Conservation (phyloP, 2,113 vertebrate genomes). For the Etia nguti region DNA sequence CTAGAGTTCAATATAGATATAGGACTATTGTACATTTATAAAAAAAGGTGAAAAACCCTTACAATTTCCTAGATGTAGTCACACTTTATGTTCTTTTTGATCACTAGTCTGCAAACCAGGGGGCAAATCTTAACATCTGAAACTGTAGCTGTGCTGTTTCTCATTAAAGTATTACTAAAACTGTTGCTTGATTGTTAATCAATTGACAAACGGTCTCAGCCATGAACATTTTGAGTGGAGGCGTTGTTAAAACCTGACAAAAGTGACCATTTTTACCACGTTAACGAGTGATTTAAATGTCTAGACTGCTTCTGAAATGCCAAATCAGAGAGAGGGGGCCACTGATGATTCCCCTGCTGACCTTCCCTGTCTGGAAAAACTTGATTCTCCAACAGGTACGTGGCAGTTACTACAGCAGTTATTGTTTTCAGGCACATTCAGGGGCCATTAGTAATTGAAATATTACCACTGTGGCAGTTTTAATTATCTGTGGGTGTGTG, state of each 20-base stretch:
- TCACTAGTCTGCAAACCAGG: not conserved
- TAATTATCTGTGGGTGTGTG: conserved; percentile 36
- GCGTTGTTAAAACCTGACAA: not conserved
- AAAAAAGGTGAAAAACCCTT: not conserved
- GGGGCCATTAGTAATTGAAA: conserved; percentile 35
- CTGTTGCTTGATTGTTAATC: not conserved
- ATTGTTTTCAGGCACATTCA: conserved; percentile 21
- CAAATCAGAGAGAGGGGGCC: conserved; percentile 19
- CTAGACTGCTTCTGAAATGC: conserved; percentile 35
- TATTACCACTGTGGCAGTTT: conserved; percentile 14
- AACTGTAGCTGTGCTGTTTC: not conserved
- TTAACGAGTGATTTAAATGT: not conserved
- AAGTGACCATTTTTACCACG: not conserved
- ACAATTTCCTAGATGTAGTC: not conserved
- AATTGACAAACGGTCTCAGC: not conserved
- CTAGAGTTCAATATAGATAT: not conserved
- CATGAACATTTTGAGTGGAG: not conserved
- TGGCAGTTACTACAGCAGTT: not conserved
- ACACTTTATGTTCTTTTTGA: not conserved
- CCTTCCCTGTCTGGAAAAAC: conserved; percentile 54
- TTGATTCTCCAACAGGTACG: conserved; percentile 56
- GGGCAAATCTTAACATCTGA: not conserved
- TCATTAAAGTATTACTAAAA: not conserved
- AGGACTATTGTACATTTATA: not conserved
- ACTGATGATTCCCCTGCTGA: conserved; percentile 23